Evolutionary conservation across 2,797 vertebrate species (phyloP).

Genomic region (Rhinophrynus dorsalis): DNA sequence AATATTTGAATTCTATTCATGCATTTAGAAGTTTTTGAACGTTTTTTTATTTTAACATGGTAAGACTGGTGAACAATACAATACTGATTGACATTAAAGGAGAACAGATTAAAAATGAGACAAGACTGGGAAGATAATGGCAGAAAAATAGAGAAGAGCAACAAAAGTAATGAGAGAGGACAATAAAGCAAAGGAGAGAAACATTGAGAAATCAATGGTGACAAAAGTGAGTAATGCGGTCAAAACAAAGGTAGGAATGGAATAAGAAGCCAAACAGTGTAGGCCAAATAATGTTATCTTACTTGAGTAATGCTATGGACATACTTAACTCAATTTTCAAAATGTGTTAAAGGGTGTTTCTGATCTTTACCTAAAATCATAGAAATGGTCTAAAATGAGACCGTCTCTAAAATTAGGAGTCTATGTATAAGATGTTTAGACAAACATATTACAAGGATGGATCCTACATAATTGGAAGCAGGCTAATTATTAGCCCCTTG

Average conservation of each 20-base stretch:
- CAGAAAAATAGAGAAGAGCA: not conserved
- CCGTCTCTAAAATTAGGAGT: constrained; percentile 10
- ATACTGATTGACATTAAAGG: not conserved
- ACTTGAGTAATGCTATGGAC: not conserved
- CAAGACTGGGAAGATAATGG: constrained; percentile 1
- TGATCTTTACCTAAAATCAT: not conserved
- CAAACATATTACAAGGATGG: no score
- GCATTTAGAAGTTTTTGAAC: not conserved
- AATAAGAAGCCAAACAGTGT: not conserved
- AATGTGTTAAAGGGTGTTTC: not conserved
- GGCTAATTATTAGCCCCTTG: no score
- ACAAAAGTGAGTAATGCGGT: not conserved
- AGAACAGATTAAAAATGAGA: constrained; percentile 19
- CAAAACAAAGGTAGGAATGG: not conserved
- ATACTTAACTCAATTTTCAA: not conserved
- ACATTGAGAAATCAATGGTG: constrained; percentile 24
- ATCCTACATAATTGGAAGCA: no score
- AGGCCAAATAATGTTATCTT: not conserved
- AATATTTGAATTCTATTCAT: constrained; percentile 3
- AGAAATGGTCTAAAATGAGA: not conserved
- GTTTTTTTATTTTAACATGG: not conserved
- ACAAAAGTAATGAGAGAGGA: constrained; percentile 24
- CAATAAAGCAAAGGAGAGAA: not conserved
- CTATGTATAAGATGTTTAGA: not conserved
- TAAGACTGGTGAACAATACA: not conserved